Conservation (phyloP, 2,888 invertebrate species). For the Dryadula phaetusa region DNA sequence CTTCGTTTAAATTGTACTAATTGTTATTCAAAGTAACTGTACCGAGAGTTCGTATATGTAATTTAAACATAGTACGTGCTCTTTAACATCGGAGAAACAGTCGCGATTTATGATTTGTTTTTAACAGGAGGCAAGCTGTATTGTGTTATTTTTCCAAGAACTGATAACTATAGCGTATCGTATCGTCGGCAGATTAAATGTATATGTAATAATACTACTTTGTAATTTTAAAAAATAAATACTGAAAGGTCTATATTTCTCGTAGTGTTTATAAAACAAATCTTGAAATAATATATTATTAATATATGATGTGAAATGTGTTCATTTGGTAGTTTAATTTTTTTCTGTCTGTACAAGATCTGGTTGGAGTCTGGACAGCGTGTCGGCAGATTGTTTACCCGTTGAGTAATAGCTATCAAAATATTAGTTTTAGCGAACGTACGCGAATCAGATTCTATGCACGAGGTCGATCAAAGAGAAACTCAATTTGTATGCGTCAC, state of each 20-base stretch:
- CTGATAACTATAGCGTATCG: slow-evolving; percentile 48
- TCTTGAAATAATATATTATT: not conserved
- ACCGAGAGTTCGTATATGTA: slow-evolving; percentile 13
- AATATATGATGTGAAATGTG: not conserved
- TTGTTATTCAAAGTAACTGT: slow-evolving; percentile 13
- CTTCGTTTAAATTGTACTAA: not conserved
- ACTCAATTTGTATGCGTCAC: slow-evolving; percentile 11
- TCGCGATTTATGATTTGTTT: slow-evolving; percentile 49
- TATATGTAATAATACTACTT: slow-evolving; percentile 7
- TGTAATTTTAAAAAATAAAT: slow-evolving; percentile 6
- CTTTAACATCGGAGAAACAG: slow-evolving; percentile 36
- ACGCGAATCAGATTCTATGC: slow-evolving; percentile 35
- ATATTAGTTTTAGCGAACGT: slow-evolving; percentile 42
- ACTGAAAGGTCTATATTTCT: not conserved
- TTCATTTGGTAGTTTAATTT: slow-evolving; percentile 24
- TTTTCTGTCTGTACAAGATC: slow-evolving; percentile 46
- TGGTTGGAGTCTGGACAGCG: slow-evolving; percentile 65
- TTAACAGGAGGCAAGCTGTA: slow-evolving; percentile 47
- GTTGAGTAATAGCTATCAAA: slow-evolving; percentile 50
- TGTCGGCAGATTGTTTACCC: slow-evolving; percentile 60
- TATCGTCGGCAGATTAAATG: slow-evolving; percentile 43
- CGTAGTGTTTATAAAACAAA: slow-evolving; percentile 11
- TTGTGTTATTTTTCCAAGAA: slow-evolving; percentile 50
- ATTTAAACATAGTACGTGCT: slow-evolving; percentile 31
- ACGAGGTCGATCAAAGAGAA: slow-evolving; percentile 35